Percentiles rank a stretch among this genome's conserved stretches.
phyloP scores from a whole-genome alignment of 2,888 invertebrate genomes.

The Clostera curtula region DNA sequence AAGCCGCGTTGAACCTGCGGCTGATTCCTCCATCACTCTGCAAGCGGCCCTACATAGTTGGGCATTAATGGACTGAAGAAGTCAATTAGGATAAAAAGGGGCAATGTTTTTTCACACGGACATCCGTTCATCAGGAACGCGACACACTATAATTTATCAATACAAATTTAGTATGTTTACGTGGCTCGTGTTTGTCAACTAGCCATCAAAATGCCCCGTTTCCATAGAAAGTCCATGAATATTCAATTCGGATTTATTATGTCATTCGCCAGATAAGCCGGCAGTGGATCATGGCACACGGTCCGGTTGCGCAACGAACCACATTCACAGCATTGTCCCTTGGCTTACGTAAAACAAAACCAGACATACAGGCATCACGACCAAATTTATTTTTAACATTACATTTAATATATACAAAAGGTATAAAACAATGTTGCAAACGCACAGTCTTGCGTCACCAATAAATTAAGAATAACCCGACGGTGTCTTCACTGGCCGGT shows the following conservation, averaged over 20 bases:
- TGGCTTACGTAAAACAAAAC: slow-evolving; percentile 44
- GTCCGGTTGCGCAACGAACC: slow-evolving; percentile 21
- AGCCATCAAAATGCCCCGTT: slow-evolving; percentile 3
- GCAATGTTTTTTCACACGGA: too few species aligned
- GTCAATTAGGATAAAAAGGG: too few species aligned
- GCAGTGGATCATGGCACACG: slow-evolving; percentile 10
- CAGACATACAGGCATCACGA: slow-evolving; percentile 38
- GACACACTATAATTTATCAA: too few species aligned
- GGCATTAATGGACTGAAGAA: too few species aligned
- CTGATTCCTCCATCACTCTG: too few species aligned
- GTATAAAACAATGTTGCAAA: slow-evolving; percentile 57
- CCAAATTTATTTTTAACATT: slow-evolving; percentile 52
- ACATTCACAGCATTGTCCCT: slow-evolving; percentile 26
- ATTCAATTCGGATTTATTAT: slow-evolving; percentile 23
- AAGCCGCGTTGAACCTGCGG: too few species aligned
- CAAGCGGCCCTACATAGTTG: too few species aligned
- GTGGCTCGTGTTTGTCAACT: not conserved
- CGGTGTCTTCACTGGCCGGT: slow-evolving; percentile 27
- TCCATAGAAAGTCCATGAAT: slow-evolving; percentile 25
- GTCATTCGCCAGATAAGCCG: slow-evolving; percentile 14
- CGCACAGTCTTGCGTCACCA: slow-evolving; percentile 65
- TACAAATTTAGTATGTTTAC: too few species aligned
- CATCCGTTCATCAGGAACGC: too few species aligned
- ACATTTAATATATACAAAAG: slow-evolving; percentile 59
- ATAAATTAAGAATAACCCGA: slow-evolving; percentile 50